Percentiles rank a stretch among this genome's conserved stretches.
phyloP scores from a whole-genome alignment of 1,140 invertebrate genomes.

The Laupala kohalensis region DNA sequence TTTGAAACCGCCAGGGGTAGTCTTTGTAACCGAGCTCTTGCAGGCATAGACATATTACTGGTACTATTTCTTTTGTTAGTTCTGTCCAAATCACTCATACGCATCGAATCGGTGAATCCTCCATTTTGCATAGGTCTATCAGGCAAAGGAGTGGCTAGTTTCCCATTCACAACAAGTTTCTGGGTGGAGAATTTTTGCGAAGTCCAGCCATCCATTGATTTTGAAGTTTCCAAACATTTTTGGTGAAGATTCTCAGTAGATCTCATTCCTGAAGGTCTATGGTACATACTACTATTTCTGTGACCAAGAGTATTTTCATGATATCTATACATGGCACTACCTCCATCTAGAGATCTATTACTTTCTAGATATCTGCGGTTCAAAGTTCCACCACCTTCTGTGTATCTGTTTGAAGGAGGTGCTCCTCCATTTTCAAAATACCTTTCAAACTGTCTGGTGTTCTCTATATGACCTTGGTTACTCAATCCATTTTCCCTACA shows the following conservation, averaged over 20 bases:
- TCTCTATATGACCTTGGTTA: neutral
- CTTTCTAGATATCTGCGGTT: neutral
- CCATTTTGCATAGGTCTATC: constrained; percentile 1
- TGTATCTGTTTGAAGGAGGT: neutral
- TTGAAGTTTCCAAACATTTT: neutral
- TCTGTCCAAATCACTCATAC: neutral
- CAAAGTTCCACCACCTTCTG: neutral
- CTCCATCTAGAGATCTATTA: neutral
- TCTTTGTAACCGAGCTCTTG: constrained; percentile 3
- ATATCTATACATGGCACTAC: neutral
- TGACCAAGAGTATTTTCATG: neutral
- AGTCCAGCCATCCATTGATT: neutral
- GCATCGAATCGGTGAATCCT: neutral
- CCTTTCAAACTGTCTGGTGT: neutral
- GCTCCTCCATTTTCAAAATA: neutral
- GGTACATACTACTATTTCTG: too few species aligned
- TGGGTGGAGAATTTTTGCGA: constrained; percentile 29
- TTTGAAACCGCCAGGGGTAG: neutral
- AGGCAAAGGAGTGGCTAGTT: constrained; percentile 21
- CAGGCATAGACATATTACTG: neutral
- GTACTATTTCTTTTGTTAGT: neutral
- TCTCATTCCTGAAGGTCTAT: neutral
- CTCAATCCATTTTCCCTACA: neutral
- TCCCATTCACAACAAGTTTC: constrained; percentile 35
- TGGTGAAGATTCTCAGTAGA: neutral